Conservation (phyloP, 53 echinoderm and acorn worm genomes). For the Crossaster papposus region DNA sequence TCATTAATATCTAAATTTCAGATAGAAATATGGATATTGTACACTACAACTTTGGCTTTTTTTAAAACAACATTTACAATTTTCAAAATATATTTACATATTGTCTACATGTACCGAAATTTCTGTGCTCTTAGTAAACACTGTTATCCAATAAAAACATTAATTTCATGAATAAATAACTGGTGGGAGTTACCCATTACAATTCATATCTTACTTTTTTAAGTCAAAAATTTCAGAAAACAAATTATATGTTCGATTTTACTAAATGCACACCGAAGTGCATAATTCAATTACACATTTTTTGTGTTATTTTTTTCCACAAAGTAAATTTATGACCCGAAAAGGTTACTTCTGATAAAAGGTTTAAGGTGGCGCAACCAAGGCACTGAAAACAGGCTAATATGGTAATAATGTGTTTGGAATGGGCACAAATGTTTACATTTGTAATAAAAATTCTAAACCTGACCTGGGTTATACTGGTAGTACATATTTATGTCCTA, state of each 20-base stretch:
- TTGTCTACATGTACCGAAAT: no score
- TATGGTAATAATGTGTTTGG: neutral
- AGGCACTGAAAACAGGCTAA: no score
- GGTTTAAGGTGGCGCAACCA: neutral
- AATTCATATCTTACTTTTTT: neutral
- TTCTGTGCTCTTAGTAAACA: neutral
- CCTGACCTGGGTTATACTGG: neutral
- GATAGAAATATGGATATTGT: neutral
- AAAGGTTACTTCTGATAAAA: neutral
- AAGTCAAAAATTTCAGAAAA: neutral
- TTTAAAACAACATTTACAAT: constrained; percentile 7
- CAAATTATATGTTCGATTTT: neutral
- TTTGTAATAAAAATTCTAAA: neutral
- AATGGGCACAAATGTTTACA: neutral
- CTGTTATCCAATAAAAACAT: neutral
- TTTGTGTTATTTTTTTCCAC: no score
- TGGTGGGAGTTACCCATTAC: neutral
- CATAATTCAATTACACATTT: no score
- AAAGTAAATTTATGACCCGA: neutral
- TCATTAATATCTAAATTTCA: neutral
- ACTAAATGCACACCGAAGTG: no score
- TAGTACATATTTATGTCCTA: neutral
- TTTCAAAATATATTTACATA: constrained; percentile 6
- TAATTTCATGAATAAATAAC: neutral
- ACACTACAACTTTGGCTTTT: neutral